Evolutionary conservation across 2,797 vertebrate genomes (phyloP).

Genomic region (Picus viridis): DNA sequence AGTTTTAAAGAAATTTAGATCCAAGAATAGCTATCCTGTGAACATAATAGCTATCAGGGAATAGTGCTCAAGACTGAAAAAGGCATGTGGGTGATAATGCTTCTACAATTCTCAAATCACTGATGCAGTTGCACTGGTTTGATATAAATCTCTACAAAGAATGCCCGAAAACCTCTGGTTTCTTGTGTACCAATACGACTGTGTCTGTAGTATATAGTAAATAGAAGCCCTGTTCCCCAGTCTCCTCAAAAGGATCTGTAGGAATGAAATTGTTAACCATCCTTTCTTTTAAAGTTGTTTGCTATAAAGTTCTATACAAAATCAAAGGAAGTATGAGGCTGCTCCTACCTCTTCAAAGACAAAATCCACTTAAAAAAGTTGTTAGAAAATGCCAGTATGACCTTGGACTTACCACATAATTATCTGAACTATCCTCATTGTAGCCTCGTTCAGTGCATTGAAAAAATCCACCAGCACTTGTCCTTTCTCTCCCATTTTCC

Average conservation of each 20-base stretch:
- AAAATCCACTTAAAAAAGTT: neutral
- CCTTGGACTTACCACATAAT: conserved; percentile 92
- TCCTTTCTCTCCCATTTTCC: conserved; percentile 97
- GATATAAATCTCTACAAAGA: neutral
- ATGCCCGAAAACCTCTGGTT: neutral
- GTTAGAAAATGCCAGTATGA: neutral
- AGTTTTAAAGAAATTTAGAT: neutral
- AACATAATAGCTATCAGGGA: neutral
- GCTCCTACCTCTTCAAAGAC: neutral
- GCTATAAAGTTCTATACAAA: neutral
- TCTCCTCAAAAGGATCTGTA: neutral
- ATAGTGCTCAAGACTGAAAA: neutral
- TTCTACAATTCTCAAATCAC: neutral
- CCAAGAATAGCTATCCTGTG: neutral
- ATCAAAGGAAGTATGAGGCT: neutral
- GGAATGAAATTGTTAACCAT: neutral
- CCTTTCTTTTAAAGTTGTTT: neutral
- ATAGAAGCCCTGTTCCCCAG: neutral
- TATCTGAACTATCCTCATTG: conserved; percentile 96
- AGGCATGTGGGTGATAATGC: neutral
- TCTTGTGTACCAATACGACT: neutral
- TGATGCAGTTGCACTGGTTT: neutral
- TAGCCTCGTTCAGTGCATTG: conserved; percentile 94
- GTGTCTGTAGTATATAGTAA: neutral
- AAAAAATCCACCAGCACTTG: conserved; percentile 95